These are phyloP conservation scores for Rhizomys pruinosus DNA, from an alignment of 2,113 vertebrate species.

Conservation along the genomic window DNA sequence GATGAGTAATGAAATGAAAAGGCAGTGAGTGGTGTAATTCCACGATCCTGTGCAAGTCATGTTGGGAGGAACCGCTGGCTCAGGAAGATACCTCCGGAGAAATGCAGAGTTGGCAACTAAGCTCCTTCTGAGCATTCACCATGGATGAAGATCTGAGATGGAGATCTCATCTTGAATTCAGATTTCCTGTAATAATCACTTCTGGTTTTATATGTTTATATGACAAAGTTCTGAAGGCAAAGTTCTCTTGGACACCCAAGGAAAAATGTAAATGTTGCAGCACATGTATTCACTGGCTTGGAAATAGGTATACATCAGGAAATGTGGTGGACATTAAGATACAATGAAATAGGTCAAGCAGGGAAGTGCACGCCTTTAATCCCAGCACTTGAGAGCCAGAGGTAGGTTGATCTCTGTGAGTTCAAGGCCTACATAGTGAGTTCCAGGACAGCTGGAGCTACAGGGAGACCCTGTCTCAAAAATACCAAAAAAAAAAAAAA, in stretches of 20 bases:
- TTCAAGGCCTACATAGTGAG: no score
- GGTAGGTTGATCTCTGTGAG: no score
- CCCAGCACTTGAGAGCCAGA: no score
- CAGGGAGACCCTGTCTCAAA: no score
- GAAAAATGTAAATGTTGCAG: neutral
- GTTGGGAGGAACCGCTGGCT: neutral
- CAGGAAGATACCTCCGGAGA: neutral
- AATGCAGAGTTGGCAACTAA: neutral
- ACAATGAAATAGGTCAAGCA: no score
- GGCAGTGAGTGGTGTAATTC: neutral
- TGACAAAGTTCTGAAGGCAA: constrained; percentile 1
- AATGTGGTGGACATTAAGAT: neutral
- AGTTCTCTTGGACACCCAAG: neutral
- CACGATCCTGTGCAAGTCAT: neutral
- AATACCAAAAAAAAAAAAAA: no score
- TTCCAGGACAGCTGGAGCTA: no score
- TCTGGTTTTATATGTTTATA: neutral
- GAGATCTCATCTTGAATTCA: neutral
- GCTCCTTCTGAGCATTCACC: neutral
- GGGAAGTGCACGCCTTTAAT: no score
- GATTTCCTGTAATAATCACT: constrained; percentile 1
- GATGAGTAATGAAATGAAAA: neutral
- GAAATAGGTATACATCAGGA: neutral
- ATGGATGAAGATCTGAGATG: neutral
- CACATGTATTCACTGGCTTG: neutral